Evolutionary conservation across 2,113 vertebrate genomes (phyloP).

Genomic region (Plestiodon gilberti): DNA sequence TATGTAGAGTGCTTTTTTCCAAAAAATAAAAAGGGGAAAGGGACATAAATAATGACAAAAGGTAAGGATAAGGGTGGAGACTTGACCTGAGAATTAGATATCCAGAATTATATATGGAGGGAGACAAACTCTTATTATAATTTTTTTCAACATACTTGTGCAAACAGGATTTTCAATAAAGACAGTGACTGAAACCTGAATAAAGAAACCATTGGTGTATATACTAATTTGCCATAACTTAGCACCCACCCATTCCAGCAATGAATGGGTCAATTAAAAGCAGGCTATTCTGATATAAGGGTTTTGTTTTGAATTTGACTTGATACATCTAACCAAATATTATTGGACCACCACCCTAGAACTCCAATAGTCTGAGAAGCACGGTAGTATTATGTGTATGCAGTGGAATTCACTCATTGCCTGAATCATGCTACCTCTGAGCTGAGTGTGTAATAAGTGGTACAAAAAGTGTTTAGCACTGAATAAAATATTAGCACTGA

Average conservation of each 20-base stretch:
- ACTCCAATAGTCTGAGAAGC: neutral
- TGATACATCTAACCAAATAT: neutral
- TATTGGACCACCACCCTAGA: neutral
- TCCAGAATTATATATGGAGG: neutral
- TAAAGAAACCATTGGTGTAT: neutral
- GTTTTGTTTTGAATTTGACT: neutral
- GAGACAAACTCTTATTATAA: neutral
- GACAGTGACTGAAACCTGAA: neutral
- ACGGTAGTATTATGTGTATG: neutral
- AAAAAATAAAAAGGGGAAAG: no score
- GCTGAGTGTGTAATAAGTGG: neutral
- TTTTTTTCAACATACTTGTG: neutral
- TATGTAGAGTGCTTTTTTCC: no score
- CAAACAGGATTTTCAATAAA: neutral
- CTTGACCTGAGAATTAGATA: no score
- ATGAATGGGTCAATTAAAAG: neutral
- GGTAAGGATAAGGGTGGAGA: no score
- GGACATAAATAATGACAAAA: no score
- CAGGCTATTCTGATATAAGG: no score
- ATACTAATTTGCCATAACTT: neutral
- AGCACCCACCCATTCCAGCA: neutral
- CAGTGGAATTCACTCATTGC: neutral
- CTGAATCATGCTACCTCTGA: neutral
- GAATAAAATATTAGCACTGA: neutral
- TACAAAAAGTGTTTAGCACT: neutral